A percentile compares a stretch with the other conserved stretches of the same genome.
Evolutionary conservation across 37 sponge, comb jelly and placozoan species (phyloP).

Genomic region (Mnemiopsis leidyi): DNA sequence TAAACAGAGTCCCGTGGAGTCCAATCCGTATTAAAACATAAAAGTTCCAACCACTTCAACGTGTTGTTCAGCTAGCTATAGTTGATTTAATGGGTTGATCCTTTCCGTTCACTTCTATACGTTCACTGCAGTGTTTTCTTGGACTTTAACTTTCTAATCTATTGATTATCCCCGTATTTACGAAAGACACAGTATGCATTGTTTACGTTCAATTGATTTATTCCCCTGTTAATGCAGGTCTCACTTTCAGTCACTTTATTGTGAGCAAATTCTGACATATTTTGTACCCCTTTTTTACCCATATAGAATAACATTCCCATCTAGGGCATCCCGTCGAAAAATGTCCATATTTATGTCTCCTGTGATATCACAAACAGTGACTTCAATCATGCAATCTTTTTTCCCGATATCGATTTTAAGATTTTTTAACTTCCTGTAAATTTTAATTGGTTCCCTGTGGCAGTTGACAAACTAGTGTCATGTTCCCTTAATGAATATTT

Average conservation of each 20-base stretch:
- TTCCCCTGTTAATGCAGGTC: neutral
- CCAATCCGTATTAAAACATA: neutral
- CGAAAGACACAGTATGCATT: neutral
- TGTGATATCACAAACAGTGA: constrained; percentile 2
- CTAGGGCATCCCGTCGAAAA: too few relatives aligned
- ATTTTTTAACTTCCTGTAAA: neutral
- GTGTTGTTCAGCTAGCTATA: neutral
- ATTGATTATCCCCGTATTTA: neutral
- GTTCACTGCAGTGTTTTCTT: neutral
- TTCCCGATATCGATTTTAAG: neutral
- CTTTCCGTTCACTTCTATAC: neutral
- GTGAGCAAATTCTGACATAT: neutral
- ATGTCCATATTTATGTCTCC: constrained; percentile 6
- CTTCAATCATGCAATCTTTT: neutral
- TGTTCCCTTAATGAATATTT: neutral
- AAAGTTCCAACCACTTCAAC: neutral
- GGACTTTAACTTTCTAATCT: neutral
- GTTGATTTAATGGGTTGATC: neutral
- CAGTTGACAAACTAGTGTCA: constrained; percentile 45
- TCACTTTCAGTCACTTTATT: neutral
- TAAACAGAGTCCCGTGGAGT: too few relatives aligned
- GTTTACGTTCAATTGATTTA: neutral
- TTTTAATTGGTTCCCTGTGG: constrained; percentile 22
- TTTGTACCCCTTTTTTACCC: neutral
- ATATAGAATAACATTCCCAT: too few relatives aligned